These are phyloP conservation scores for Cenopis cana DNA, from an alignment of 2,888 invertebrate genomes.

Conservation along the genomic window DNA sequence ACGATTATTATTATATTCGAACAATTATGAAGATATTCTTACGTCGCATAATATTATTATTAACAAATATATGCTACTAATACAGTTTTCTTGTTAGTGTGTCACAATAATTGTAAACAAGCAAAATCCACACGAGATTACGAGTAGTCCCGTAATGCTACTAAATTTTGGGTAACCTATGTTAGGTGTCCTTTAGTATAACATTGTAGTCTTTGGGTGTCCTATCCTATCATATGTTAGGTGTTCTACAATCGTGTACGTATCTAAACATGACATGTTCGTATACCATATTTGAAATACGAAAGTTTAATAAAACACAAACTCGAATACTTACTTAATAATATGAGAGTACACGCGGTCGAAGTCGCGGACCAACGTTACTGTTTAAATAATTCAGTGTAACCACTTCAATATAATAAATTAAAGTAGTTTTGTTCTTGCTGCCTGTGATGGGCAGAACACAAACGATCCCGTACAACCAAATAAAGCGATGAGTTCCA, in stretches of 20 bases:
- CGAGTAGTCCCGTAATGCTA: too few species aligned
- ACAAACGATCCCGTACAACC: constrained; percentile 16
- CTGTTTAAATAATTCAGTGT: constrained; percentile 1
- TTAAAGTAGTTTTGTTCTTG: constrained; percentile 24
- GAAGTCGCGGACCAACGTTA: neutral
- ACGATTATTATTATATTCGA: neutral
- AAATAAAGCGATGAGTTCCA: constrained; percentile 26
- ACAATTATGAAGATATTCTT: neutral
- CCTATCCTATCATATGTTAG: too few species aligned
- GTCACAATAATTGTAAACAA: neutral
- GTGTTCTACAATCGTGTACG: too few species aligned
- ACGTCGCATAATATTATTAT: neutral
- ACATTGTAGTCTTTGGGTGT: too few species aligned
- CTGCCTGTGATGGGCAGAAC: constrained; percentile 5
- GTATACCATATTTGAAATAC: too few species aligned
- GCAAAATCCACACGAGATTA: too few species aligned
- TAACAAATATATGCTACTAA: neutral
- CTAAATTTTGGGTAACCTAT: too few species aligned
- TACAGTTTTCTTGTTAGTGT: neutral
- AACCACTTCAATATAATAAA: neutral
- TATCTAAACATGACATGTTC: too few species aligned
- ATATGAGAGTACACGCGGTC: too few species aligned
- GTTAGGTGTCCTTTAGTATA: too few species aligned
- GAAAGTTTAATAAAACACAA: too few species aligned
- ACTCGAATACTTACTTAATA: too few species aligned